A percentile compares a stretch with the other conserved stretches of the same genome.
phyloP scores from a whole-genome alignment of 30 jellyfish, hydroid and myxozoan species.

The Haliclystus octoradiatus region DNA sequence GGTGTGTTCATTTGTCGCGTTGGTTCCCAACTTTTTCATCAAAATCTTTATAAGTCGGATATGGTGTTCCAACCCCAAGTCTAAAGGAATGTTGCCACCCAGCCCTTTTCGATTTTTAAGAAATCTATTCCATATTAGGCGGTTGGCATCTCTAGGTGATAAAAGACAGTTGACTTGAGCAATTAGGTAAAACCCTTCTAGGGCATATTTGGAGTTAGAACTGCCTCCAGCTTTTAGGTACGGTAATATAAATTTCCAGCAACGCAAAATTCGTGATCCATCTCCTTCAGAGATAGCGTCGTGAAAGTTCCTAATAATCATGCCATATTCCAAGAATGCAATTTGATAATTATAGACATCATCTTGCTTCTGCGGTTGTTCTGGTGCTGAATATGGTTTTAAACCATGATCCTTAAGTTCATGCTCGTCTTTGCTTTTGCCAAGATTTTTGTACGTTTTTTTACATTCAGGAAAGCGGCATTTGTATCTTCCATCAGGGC shows the following conservation, averaged over 20 bases:
- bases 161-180: slow-evolving; percentile 13
- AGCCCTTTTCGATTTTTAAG: slow-evolving; percentile 16
- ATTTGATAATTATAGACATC: slow-evolving; percentile 15
- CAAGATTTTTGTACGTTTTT: slow-evolving; percentile 11
- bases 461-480: slow-evolving; percentile 10
- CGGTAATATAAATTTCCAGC: slow-evolving; percentile 27
- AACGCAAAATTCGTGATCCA: slow-evolving; percentile 24
- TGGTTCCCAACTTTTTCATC: slow-evolving; percentile 23
- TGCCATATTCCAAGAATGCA: slow-evolving; percentile 36
- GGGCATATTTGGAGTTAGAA: slow-evolving; percentile 20
- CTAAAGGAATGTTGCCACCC: slow-evolving; percentile 45
- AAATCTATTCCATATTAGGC: slow-evolving; percentile 34
- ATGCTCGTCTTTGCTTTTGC: slow-evolving; percentile 11
- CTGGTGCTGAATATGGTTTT: neutral
- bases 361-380: slow-evolving; percentile 6
- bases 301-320: slow-evolving; percentile 21
- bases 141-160: slow-evolving; percentile 16
- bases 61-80: slow-evolving; percentile 23
- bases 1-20: slow-evolving; percentile 20
- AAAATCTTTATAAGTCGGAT: slow-evolving; percentile 15
- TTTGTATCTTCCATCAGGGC: slow-evolving; percentile 8
- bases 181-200: slow-evolving; percentile 24
- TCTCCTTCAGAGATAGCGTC: slow-evolving; percentile 50
- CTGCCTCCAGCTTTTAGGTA: slow-evolving; percentile 30
- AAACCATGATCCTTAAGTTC: slow-evolving; percentile 6